Evolutionary conservation across 2,888 invertebrate species (phyloP).

Genomic region (Habrosyne pyritoides): DNA sequence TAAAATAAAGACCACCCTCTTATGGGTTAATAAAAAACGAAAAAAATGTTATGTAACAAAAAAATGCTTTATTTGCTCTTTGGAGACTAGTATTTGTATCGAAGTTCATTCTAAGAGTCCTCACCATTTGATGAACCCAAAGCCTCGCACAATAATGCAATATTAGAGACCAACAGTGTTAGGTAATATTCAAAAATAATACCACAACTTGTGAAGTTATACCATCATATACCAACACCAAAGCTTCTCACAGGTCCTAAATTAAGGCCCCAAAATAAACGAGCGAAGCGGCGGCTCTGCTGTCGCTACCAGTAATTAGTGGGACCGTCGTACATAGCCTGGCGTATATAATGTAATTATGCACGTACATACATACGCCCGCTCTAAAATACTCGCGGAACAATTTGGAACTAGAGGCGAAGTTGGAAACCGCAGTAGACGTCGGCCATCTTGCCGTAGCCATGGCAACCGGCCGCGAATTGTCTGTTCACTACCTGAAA

Average conservation of each 20-base stretch:
- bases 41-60: too few species aligned
- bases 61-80: not conserved
- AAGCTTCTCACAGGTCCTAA: not conserved
- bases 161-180: too few species aligned
- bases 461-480: slow-evolving; percentile 73
- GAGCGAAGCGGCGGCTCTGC: slow-evolving; percentile 31
- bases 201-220: slow-evolving; percentile 7
- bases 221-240: not conserved
- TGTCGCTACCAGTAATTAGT: slow-evolving; percentile 75
- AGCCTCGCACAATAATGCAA: too few species aligned
- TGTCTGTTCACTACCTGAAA: slow-evolving; percentile 73
- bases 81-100: not conserved
- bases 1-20: too few species aligned
- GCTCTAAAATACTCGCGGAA: slow-evolving; percentile 77
- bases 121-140: too few species aligned
- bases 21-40: too few species aligned
- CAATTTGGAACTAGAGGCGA: slow-evolving; percentile 81
- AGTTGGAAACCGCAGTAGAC: slow-evolving; percentile 80
- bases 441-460: slow-evolving; percentile 78
- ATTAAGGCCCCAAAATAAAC: not conserved
- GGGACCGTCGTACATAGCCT: slow-evolving; percentile 70
- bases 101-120: not conserved
- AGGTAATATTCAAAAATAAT: slow-evolving; percentile 6
- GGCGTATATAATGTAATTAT: slow-evolving; percentile 78
- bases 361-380: slow-evolving; percentile 72